Percentiles rank a stretch among this genome's conserved stretches.
Evolutionary conservation across 2,888 invertebrate genomes (phyloP).

Genomic region (Pilophorus perplexus): DNA sequence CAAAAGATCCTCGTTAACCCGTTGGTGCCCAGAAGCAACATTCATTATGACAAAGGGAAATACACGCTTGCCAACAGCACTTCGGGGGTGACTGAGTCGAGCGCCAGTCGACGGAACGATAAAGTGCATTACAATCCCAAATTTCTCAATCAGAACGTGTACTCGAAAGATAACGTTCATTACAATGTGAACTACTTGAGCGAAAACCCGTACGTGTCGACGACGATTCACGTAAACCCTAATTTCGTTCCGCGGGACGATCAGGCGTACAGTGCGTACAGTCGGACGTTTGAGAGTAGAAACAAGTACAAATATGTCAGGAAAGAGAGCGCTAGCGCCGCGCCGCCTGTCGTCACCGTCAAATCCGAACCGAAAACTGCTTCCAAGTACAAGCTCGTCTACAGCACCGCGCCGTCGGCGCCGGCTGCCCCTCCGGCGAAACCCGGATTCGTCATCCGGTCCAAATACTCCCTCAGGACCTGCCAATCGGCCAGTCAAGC

Average conservation of each 20-base stretch:
- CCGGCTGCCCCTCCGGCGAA: neutral
- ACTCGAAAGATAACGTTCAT: constrained; percentile 27
- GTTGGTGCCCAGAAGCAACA: constrained; percentile 1
- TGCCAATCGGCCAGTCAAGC: neutral
- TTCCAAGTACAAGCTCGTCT: constrained; percentile 33
- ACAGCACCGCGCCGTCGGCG: constrained; percentile 11
- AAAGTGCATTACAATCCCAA: constrained; percentile 43
- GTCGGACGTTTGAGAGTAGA: neutral
- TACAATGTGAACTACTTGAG: constrained; percentile 17
- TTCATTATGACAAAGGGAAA: constrained; percentile 35
- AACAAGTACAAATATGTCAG: constrained; percentile 17
- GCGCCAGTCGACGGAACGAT: neutral
- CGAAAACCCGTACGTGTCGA: neutral
- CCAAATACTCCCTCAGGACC: constrained; percentile 37
- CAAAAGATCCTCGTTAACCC: constrained; percentile 35
- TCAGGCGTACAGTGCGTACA: neutral
- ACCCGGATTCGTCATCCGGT: constrained; percentile 8
- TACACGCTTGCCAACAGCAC: constrained; percentile 25
- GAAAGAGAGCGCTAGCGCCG: neutral
- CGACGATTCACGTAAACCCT: constrained; percentile 25
- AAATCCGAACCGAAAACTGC: constrained; percentile 1
- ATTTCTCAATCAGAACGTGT: constrained; percentile 29
- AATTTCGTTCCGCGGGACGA: constrained; percentile 34
- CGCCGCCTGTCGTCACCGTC: neutral
- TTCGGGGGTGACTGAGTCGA: constrained; percentile 2